These are phyloP conservation scores for Asbolus verrucosus DNA, from an alignment of 1,140 invertebrate species.

Conservation along the genomic window DNA sequence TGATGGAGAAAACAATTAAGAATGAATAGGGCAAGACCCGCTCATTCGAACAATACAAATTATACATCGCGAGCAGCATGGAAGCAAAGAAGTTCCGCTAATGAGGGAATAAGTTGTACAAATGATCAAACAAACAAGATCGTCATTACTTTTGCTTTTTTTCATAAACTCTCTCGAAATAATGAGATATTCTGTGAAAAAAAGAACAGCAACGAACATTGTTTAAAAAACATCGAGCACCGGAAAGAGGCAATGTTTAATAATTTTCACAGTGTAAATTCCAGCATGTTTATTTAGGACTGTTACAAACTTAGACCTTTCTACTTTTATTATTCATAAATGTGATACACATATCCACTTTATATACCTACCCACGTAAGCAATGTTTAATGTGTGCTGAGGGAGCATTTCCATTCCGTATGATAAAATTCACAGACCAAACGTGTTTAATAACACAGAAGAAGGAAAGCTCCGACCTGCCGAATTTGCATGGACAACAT, in stretches of 20 bases:
- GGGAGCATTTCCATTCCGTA: slow-evolving; percentile 35
- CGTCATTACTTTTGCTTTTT: not conserved
- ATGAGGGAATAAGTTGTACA: slow-evolving; percentile 5
- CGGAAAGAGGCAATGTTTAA: slow-evolving; percentile 32
- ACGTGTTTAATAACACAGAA: slow-evolving; percentile 30
- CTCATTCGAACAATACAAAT: slow-evolving; percentile 10
- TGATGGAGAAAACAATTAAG: slow-evolving; percentile 8
- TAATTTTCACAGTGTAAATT: slow-evolving; percentile 32
- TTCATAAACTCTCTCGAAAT: not conserved
- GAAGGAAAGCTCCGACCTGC: slow-evolving; percentile 20
- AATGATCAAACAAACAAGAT: slow-evolving; percentile 17
- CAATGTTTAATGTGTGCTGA: slow-evolving; percentile 39
- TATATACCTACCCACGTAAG: slow-evolving; percentile 29
- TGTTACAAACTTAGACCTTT: slow-evolving; percentile 36
- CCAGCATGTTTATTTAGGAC: slow-evolving; percentile 20
- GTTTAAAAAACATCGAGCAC: slow-evolving; percentile 22
- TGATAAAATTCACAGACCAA: slow-evolving; percentile 39
- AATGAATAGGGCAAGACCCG: too few species aligned
- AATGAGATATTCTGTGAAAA: slow-evolving; percentile 12
- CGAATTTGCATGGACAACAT: slow-evolving; percentile 16
- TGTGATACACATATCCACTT: slow-evolving; percentile 37
- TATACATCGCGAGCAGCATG: not conserved
- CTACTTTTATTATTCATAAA: slow-evolving; percentile 39
- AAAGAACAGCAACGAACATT: not conserved
- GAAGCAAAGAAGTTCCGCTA: not conserved